Evolutionary conservation across 2,888 invertebrate species (phyloP).

Genomic region (Eristalis pertinax): DNA sequence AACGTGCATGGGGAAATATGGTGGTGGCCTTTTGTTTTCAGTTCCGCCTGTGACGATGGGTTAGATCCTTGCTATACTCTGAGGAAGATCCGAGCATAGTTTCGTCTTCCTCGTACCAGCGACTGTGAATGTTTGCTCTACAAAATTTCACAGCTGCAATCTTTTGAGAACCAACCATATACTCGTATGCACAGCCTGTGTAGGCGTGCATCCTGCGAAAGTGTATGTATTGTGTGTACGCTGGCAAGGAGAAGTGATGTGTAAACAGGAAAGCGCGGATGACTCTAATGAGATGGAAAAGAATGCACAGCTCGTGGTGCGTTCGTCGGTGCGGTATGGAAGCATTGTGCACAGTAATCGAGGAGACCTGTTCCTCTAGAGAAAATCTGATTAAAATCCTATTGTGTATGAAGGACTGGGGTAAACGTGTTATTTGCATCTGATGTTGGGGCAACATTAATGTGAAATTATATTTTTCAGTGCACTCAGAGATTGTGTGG

Average conservation of each 20-base stretch:
- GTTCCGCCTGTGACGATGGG: slow-evolving; percentile 23
- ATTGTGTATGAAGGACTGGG: slow-evolving; percentile 8
- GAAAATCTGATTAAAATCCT: slow-evolving; percentile 52
- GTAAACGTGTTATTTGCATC: neutral
- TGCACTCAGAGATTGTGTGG: neutral
- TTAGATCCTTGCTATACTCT: slow-evolving; percentile 31
- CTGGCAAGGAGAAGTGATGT: slow-evolving; percentile 62
- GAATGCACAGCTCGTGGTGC: slow-evolving; percentile 10
- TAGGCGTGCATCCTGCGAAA: slow-evolving; percentile 18
- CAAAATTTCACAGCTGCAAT: slow-evolving; percentile 69
- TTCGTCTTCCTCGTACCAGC: slow-evolving; percentile 23
- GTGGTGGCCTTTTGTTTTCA: slow-evolving; percentile 50
- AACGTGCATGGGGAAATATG: slow-evolving; percentile 41
- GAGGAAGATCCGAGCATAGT: slow-evolving; percentile 47
- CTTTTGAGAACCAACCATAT: slow-evolving; percentile 22
- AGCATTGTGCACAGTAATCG: slow-evolving; percentile 5
- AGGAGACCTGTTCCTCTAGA: slow-evolving; percentile 6
- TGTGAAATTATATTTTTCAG: neutral
- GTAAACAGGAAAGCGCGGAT: slow-evolving; percentile 56
- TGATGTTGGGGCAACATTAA: neutral
- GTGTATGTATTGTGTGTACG: slow-evolving; percentile 52
- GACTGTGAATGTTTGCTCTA: slow-evolving; percentile 61
- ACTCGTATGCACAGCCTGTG: neutral
- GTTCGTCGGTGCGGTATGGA: neutral
- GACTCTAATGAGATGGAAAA: slow-evolving; percentile 59